phyloP scores from a whole-genome alignment of 2,888 invertebrate species.

The Lithodes maja region DNA sequence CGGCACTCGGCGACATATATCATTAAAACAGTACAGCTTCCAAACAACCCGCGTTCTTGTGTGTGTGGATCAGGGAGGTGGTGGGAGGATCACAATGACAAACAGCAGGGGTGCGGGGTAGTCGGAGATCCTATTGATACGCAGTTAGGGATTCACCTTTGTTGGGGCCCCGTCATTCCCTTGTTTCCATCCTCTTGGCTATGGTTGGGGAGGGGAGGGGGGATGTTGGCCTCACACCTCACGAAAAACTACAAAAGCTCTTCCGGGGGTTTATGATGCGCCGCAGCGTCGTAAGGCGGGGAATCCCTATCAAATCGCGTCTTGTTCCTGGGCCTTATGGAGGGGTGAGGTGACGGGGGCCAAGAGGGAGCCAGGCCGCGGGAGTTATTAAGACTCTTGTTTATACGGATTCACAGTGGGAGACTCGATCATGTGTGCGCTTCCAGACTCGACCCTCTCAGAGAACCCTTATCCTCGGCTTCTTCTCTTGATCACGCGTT shows the following conservation, averaged over 20 bases:
- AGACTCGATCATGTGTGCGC: constrained; percentile 45
- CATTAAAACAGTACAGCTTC: constrained; percentile 35
- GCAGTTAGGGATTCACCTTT: not conserved
- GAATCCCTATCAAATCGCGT: constrained; percentile 27
- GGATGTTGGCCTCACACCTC: constrained; percentile 43
- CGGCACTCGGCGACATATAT: constrained; percentile 19
- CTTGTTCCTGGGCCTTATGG: constrained; percentile 26
- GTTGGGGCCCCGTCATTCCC: not conserved
- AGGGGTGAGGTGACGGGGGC: not conserved
- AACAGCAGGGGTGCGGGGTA: constrained; percentile 18
- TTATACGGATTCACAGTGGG: constrained; percentile 37
- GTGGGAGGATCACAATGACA: constrained; percentile 22
- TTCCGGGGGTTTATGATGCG: constrained; percentile 43
- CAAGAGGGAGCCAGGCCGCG: constrained; percentile 28
- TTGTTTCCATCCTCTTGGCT: not conserved
- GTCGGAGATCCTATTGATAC: constrained; percentile 4
- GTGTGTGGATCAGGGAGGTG: not conserved
- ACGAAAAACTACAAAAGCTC: constrained; percentile 46
- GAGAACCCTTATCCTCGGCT: not conserved
- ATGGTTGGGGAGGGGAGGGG: not conserved
- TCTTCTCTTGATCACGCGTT: constrained; percentile 28
- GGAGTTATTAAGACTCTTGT: constrained; percentile 50
- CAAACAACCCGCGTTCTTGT: constrained; percentile 28
- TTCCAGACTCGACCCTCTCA: not conserved
- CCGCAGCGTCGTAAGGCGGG: constrained; percentile 20